Evolutionary conservation across 37 sponge, comb jelly and placozoan species (phyloP).

Genomic region (Eunapius fragilis): DNA sequence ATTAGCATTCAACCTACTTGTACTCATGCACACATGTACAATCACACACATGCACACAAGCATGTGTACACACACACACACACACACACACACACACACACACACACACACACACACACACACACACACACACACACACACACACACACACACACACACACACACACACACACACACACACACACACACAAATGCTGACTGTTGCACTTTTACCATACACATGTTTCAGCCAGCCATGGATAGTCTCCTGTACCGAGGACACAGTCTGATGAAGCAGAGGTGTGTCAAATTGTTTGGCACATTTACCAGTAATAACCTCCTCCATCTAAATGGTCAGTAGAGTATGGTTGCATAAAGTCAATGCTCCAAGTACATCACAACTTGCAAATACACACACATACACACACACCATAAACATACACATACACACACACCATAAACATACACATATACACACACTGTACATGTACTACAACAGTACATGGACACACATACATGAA

Average conservation of each 20-base stretch:
- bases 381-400: too few relatives aligned
- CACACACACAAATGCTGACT: neutral
- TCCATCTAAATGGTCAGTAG: slow-evolving; percentile 28
- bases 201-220: slow-evolving; percentile 28
- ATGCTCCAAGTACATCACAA: too few relatives aligned
- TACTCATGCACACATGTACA: too few relatives aligned
- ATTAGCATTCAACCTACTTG: too few relatives aligned
- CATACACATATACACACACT: too few relatives aligned
- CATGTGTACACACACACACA: neutral
- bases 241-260: slow-evolving; percentile 8
- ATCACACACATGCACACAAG: neutral
- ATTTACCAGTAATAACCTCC: slow-evolving; percentile 19
- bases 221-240: slow-evolving; percentile 39
- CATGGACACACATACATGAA: neutral
- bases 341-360: neutral
- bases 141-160: neutral
- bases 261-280: slow-evolving; percentile 22
- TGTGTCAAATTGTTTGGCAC: slow-evolving; percentile 39
- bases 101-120: too few relatives aligned
- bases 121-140: too few relatives aligned
- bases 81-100: neutral
- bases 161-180: neutral
- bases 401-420: too few relatives aligned
- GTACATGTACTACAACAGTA: too few relatives aligned
- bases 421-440: too few relatives aligned